Base-by-base conservation (phyloP, 2,888 invertebrate species). In the Boloria euphrosyne region DNA sequence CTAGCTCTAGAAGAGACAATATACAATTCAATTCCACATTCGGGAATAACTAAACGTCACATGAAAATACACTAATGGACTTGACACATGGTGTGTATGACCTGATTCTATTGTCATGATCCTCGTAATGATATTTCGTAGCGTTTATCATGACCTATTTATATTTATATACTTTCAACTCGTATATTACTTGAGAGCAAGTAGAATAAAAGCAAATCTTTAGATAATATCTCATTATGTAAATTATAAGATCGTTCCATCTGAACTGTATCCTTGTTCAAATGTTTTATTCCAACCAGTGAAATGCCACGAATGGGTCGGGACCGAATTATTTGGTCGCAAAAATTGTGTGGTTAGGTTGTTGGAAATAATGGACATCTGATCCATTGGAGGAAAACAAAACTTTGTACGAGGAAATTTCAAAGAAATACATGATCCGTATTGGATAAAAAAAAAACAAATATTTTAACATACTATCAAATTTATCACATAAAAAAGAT, bases 281-380 rank as follows among this genome's bases (percentile, higher is more conserved):
- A 87, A 89, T 89, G 88, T 88, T 90, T 89, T 87, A 89, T 90
- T 86, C 86, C 82, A 80, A 79, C 82, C 84, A 85, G 83, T 81
- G 84, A 86, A 89, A 89, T 82, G 84, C 83, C 81, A 78, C 85
- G 82, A 86, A 85, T 82, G 80, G 85, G 83, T 85, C 78, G 78
- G 71, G 81, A 81, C 80, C 78, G 83, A 85, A 88, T 86, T 85
- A 86, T 86, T 85, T 85, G 80, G 78, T 85, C 81, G 81, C 84
- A 82, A 83, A 87, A 85, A 85, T 84, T 84, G 82, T 81, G 78
- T 80, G 80, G 78, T 78, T 78, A 78, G 78, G 79, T 81, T 79
- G 79, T 83, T 82, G 79, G 75, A 79, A 82, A 81, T 82, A 83
- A 83, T 82, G 81, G 83, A 80, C 81, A 83, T 81, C 79, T 79